Evolutionary conservation across 2,113 vertebrate genomes (phyloP).

Genomic region (Paradoxurus hermaphroditus): DNA sequence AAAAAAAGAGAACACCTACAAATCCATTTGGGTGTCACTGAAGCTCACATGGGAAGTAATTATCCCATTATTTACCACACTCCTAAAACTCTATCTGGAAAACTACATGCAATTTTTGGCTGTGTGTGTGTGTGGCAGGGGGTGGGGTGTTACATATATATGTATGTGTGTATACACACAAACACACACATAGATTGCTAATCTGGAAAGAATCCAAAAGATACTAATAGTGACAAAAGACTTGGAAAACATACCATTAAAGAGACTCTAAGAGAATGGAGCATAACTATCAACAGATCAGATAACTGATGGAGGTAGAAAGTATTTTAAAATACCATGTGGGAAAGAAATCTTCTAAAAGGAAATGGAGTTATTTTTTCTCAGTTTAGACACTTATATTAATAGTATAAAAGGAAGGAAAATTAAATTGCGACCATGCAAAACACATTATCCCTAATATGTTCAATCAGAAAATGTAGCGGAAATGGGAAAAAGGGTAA

Average conservation of each 20-base stretch:
- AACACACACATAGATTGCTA: not conserved
- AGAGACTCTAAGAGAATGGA: slow-evolving; percentile 51
- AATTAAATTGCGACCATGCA: not conserved
- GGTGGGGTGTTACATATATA: not conserved
- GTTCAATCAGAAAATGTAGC: not conserved
- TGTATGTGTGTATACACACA: not conserved
- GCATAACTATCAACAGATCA: not conserved
- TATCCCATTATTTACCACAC: slow-evolving; percentile 40
- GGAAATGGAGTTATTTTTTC: not conserved
- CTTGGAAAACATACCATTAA: slow-evolving; percentile 56
- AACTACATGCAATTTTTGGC: not conserved
- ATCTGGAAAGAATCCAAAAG: slow-evolving; percentile 62
- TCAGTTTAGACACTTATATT: not conserved
- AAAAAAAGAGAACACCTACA: not conserved
- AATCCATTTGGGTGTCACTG: slow-evolving; percentile 8
- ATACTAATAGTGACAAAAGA: slow-evolving; percentile 26
- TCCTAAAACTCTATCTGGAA: not conserved
- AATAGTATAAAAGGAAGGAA: not conserved
- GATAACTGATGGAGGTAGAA: not conserved
- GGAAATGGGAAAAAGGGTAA: not conserved
- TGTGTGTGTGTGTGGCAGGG: not conserved
- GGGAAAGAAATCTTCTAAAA: slow-evolving; percentile 35
- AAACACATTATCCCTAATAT: not conserved
- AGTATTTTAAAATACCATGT: slow-evolving; percentile 35
- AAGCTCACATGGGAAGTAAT: slow-evolving; percentile 28